A percentile compares a stretch with the other conserved stretches of the same genome.
phyloP scores from a whole-genome alignment of 30 jellyfish, hydroid and myxozoan genomes.

The Phacellophora camtschatica region DNA sequence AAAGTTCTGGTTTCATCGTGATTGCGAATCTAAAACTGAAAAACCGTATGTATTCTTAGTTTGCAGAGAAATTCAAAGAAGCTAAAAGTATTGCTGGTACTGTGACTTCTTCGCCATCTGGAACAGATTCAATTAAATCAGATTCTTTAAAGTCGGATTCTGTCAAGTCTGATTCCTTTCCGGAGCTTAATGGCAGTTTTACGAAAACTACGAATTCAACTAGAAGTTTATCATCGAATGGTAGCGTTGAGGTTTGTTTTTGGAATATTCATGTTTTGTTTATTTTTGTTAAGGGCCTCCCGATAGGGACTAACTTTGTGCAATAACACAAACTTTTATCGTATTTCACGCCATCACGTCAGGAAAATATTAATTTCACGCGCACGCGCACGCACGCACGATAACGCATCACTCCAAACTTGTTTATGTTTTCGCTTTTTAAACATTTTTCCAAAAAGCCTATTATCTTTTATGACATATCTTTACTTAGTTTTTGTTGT shows the following conservation, averaged over 20 bases:
- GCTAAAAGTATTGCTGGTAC: slow-evolving; percentile 61
- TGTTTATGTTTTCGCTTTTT: no score
- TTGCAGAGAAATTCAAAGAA: slow-evolving; percentile 89
- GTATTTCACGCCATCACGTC: no score
- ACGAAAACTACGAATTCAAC: slow-evolving; percentile 41
- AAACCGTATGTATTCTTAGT: slow-evolving; percentile 43
- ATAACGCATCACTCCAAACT: no score
- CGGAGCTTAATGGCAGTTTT: slow-evolving; percentile 48
- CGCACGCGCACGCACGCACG: no score
- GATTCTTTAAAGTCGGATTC: slow-evolving; percentile 54
- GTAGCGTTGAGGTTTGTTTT: slow-evolving; percentile 87
- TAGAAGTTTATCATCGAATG: slow-evolving; percentile 84
- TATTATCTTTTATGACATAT: no score
- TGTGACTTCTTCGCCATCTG: slow-evolving; percentile 66
- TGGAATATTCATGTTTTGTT: not conserved
- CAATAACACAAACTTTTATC: no score
- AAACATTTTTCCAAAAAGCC: no score
- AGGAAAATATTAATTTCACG: no score
- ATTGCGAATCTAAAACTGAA: not conserved
- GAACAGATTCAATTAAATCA: slow-evolving; percentile 41
- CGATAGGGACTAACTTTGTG: no score
- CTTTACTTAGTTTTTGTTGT: no score
- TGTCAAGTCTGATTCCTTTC: slow-evolving; percentile 38
- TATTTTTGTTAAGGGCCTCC: no score
- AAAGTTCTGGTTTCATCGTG: no score